These are phyloP conservation scores for Amphiura filiformis DNA, from an alignment of 35 echinoderm and acorn worm species.

Conservation along the genomic window DNA sequence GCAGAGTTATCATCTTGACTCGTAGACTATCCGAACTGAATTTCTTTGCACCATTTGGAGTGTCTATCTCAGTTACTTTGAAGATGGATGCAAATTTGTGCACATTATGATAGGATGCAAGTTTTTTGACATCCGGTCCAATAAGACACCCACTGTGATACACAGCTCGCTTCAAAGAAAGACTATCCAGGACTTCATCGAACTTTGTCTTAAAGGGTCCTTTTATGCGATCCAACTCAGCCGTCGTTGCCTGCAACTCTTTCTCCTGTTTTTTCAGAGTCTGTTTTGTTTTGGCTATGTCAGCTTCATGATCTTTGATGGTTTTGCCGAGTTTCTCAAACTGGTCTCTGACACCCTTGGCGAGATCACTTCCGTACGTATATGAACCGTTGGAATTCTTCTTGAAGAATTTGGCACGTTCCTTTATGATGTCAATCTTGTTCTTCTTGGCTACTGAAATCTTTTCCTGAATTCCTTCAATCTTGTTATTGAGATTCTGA, in stretches of 20 bases:
- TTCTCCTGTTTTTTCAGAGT: background rate
- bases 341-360: background rate
- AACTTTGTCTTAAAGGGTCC: background rate
- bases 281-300: background rate
- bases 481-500: background rate
- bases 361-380: background rate
- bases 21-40: background rate
- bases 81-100: background rate
- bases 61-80: background rate
- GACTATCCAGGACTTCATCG: background rate
- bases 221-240: background rate
- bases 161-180: background rate
- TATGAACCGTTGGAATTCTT: background rate
- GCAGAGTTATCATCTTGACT: background rate
- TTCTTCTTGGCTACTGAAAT: background rate
- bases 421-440: background rate
- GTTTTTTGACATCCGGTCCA: background rate
- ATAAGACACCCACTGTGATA: background rate
- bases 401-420: background rate
- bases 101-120: background rate
- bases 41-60: background rate
- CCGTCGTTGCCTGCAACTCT: background rate
- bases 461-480: background rate
- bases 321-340: background rate
- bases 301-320: background rate